A percentile compares a stretch with the other conserved stretches of the same genome.
phyloP scores from a whole-genome alignment of 2,888 invertebrate species.

The Pemphredon lugubris region DNA sequence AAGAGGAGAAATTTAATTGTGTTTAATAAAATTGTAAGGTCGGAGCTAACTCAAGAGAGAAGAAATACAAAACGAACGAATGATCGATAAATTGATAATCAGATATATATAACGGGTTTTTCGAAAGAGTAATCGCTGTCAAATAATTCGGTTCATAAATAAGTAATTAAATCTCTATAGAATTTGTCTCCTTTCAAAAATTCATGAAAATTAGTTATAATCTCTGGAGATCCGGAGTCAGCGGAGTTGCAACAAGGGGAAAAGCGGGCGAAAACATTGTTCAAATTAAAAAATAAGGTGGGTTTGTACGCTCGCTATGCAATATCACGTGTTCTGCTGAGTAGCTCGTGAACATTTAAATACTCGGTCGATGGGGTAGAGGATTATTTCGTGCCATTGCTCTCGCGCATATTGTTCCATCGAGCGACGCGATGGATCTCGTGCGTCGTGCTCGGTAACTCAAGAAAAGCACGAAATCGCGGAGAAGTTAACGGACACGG shows the following conservation, averaged over 20 bases:
- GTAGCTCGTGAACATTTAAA: constrained; percentile 30
- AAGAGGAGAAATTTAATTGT: not conserved
- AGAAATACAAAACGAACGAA: not conserved
- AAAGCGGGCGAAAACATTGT: no score
- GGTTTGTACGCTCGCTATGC: constrained; percentile 42
- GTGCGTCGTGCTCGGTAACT: constrained; percentile 13
- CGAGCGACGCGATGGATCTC: constrained; percentile 39
- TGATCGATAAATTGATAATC: not conserved
- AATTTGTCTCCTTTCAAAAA: not conserved
- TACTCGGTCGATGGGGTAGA: constrained; percentile 39
- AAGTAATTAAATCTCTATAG: no score
- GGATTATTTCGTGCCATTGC: constrained; percentile 14
- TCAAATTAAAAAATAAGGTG: constrained; percentile 20
- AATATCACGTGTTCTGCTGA: constrained; percentile 22
- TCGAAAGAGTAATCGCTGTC: no score
- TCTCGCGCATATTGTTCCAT: constrained; percentile 47
- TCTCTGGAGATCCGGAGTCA: no score
- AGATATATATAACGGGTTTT: no score
- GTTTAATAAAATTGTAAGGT: no score
- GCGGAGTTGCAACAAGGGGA: no score
- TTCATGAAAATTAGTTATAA: not conserved
- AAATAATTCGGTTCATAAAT: no score
- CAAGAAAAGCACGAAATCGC: constrained; percentile 52
- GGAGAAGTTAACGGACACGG: constrained; percentile 29
- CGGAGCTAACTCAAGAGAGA: no score